Percentiles rank a stretch among this genome's conserved stretches.
Conservation (phyloP, 2,888 invertebrate species). For the Aplocera efformata region DNA sequence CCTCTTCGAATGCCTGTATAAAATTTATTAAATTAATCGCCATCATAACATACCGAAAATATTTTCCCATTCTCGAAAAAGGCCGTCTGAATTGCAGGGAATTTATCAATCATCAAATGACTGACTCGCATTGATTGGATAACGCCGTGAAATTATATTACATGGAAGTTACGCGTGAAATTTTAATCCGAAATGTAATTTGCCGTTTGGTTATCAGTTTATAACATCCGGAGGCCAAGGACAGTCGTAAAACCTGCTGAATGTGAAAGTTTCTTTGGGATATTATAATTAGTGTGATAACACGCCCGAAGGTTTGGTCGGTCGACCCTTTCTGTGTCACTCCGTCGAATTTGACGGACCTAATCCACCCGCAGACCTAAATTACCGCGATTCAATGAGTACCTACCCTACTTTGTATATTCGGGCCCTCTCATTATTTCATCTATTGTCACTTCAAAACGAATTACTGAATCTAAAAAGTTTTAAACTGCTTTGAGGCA, state of each 20-base stretch:
- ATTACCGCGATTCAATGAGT: conserved; percentile 24
- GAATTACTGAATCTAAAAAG: conserved; percentile 20
- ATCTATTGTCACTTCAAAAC: conserved; percentile 18
- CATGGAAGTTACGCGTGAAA: conserved; percentile 34
- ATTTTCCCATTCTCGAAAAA: conserved; percentile 26
- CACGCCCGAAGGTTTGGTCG: conserved; percentile 39
- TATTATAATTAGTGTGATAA: conserved; percentile 54
- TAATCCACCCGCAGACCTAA: conserved; percentile 35
- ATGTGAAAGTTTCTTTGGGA: conserved; percentile 36
- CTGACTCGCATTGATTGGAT: conserved; percentile 28
- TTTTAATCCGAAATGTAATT: conserved; percentile 37
- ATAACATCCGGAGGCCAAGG: conserved; percentile 13
- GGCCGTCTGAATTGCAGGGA: conserved; percentile 15
- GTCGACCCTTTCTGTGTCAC: conserved; percentile 54
- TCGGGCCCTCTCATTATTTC: conserved; percentile 21
- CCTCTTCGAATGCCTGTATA: conserved; percentile 12
- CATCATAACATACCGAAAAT: conserved; percentile 16
- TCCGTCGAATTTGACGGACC: conserved; percentile 31
- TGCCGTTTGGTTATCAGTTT: conserved; percentile 21
- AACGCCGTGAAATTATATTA: conserved; percentile 25
- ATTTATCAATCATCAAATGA: conserved; percentile 16
- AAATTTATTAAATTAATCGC: conserved; percentile 20
- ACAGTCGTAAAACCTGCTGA: conserved; percentile 38
- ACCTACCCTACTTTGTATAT: conserved; percentile 15
- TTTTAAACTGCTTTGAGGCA: conserved; percentile 19